Percentiles rank a stretch among this genome's conserved stretches.
These are phyloP conservation scores for Tychaedon coryphoeus DNA, from an alignment of 2,113 vertebrate species.

Conservation along the genomic window DNA sequence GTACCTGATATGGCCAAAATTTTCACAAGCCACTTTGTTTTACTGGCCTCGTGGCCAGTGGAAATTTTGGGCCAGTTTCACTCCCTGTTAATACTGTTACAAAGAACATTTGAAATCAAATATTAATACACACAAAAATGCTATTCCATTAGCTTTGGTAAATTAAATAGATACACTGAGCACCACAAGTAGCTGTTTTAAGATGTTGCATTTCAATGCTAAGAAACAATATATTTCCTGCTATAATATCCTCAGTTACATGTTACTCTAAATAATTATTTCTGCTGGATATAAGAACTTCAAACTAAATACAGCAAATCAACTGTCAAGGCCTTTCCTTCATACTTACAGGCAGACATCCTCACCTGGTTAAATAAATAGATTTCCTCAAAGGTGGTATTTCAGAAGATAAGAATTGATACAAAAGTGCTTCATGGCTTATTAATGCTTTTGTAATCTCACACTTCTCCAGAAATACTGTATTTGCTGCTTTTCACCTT, in stretches of 20 bases:
- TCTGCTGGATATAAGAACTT: background rate
- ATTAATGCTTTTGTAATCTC: background rate
- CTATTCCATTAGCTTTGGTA: slow-evolving; percentile 22
- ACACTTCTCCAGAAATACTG: background rate
- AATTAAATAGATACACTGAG: slow-evolving; percentile 23
- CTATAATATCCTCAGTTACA: slow-evolving; percentile 28
- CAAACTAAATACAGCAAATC: background rate
- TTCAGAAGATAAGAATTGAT: background rate
- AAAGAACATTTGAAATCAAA: slow-evolving; percentile 7
- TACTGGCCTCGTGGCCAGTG: slow-evolving; percentile 8
- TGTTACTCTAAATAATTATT: background rate
- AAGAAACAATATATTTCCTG: slow-evolving; percentile 26
- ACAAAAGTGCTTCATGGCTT: slow-evolving; percentile 26
- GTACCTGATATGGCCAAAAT: slow-evolving; percentile 30
- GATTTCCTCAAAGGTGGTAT: background rate
- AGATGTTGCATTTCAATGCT: slow-evolving; percentile 28
- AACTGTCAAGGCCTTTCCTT: slow-evolving; percentile 26
- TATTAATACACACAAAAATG: background rate
- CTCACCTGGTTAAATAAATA: background rate
- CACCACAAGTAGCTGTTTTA: slow-evolving; percentile 39
- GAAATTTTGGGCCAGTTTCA: background rate
- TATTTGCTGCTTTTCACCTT: background rate
- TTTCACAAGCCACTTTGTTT: slow-evolving; percentile 50
- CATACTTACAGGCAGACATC: background rate
- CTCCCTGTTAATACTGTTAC: slow-evolving; percentile 58